Evolutionary conservation across 2,888 invertebrate genomes (phyloP).

Genomic region (Melitaea athalia): DNA sequence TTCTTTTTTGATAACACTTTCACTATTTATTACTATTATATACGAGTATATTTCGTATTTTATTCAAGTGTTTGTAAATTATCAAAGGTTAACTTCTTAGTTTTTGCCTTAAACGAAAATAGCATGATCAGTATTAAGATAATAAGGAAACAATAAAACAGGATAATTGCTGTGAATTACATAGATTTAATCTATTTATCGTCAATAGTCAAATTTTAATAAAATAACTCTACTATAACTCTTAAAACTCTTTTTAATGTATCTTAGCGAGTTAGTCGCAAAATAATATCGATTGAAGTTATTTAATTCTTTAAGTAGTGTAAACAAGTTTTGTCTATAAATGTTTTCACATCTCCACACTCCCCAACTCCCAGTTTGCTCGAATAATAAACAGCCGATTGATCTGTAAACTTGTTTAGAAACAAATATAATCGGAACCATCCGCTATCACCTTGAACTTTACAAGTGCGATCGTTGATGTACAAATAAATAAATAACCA

Average conservation of each 20-base stretch:
- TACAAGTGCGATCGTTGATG: constrained; percentile 39
- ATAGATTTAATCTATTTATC: too few species aligned
- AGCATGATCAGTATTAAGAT: too few species aligned
- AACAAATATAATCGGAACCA: constrained; percentile 49
- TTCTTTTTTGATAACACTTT: not conserved
- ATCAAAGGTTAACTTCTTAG: not conserved
- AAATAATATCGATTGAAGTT: constrained; percentile 59
- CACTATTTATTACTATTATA: not conserved
- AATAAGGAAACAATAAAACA: too few species aligned
- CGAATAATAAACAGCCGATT: constrained; percentile 51
- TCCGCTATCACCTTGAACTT: constrained; percentile 41
- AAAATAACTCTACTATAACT: not conserved
- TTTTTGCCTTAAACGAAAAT: too few species aligned
- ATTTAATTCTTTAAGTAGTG: constrained; percentile 78
- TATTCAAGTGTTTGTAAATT: not conserved
- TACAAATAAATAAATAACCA: constrained; percentile 49
- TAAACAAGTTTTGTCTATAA: constrained; percentile 74
- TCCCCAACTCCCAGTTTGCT: constrained; percentile 49
- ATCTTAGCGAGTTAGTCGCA: constrained; percentile 42
- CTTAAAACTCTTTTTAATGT: not conserved
- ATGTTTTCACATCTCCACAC: constrained; percentile 51
- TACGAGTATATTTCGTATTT: not conserved
- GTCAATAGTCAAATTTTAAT: not conserved
- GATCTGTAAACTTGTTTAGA: constrained; percentile 55
- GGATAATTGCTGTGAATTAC: too few species aligned